phyloP scores from a whole-genome alignment of 2,888 invertebrate genomes.

The Linnaemya tessellans region DNA sequence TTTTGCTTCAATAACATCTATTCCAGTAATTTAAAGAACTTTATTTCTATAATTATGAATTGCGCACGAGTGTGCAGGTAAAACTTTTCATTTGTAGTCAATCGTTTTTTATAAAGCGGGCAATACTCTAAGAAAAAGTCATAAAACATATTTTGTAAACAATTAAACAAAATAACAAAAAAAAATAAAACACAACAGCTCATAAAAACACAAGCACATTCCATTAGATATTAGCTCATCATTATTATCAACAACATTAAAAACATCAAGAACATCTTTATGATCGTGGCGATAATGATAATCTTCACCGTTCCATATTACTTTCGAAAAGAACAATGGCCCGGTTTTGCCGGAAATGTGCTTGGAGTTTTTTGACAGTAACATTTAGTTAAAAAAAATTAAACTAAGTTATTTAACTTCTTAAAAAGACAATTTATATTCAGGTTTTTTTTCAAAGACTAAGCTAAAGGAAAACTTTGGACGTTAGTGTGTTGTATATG shows the following conservation, averaged over 20 bases:
- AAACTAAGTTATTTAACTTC: not conserved
- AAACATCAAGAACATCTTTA: constrained; percentile 14
- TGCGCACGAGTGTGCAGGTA: not conserved
- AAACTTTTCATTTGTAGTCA: constrained; percentile 8
- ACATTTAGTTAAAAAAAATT: not conserved
- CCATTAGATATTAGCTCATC: constrained; percentile 66
- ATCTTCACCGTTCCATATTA: constrained; percentile 17
- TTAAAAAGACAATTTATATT: not conserved
- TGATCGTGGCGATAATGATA: constrained; percentile 15
- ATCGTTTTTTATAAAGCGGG: not conserved
- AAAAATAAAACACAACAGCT: constrained; percentile 13
- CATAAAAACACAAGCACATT: constrained; percentile 52
- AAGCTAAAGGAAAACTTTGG: not conserved
- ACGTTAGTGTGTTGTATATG: not conserved
- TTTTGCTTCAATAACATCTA: too few relatives aligned
- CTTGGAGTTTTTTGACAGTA: not conserved
- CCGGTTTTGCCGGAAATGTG: not conserved
- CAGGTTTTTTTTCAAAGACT: not conserved
- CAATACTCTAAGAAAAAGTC: constrained; percentile 4
- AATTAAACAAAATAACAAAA: constrained; percentile 16
- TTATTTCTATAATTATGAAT: not conserved
- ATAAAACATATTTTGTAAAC: constrained; percentile 54
- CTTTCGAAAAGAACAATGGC: constrained; percentile 15
- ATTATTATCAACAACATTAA: constrained; percentile 43
- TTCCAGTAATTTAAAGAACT: not conserved